phyloP scores from a whole-genome alignment of 37 sponge, comb jelly and placozoan species.

The Agelas oroides region DNA sequence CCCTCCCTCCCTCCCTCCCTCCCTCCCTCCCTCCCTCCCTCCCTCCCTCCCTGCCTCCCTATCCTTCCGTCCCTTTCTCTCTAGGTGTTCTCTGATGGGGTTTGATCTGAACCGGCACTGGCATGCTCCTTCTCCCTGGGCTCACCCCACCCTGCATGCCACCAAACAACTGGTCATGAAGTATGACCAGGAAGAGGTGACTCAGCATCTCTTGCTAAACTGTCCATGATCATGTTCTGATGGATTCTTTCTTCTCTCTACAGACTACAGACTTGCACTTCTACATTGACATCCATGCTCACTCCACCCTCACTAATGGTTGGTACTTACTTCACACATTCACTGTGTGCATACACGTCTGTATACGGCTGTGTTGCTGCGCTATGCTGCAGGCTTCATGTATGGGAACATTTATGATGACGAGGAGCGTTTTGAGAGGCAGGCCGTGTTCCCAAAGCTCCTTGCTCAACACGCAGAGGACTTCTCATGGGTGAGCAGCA shows the following conservation, averaged over 20 bases:
- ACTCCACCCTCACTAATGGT: conserved; percentile 96
- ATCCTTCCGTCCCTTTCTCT: too few species aligned
- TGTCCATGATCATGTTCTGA: background rate
- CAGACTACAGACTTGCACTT: conserved; percentile 89
- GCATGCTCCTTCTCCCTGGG: conserved; percentile 93
- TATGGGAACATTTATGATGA: conserved; percentile 97
- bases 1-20: background rate
- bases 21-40: background rate
- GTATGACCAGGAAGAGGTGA: conserved; percentile 83
- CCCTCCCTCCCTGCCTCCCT: background rate
- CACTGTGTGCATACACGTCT: background rate
- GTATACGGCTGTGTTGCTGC: background rate
- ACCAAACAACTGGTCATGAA: conserved; percentile 84
- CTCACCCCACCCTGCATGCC: conserved; percentile 87
- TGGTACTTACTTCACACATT: background rate
- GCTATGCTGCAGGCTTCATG: conserved; percentile 83
- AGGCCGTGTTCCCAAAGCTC: conserved; percentile 90
- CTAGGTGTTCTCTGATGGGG: conserved; percentile 91
- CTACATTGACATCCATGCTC: conserved; percentile 97
- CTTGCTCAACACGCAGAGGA: conserved; percentile 86
- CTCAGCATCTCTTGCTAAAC: conserved; percentile 1
- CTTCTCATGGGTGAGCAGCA: conserved; percentile 85
- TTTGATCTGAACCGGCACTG: conserved; percentile 98
- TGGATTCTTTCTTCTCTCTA: too few species aligned
- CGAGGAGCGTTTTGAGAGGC: conserved; percentile 86